Percentiles rank a stretch among this genome's conserved stretches.
These are phyloP conservation scores for Hystrix brachyura DNA, from an alignment of 2,113 vertebrate species.

Conservation along the genomic window DNA sequence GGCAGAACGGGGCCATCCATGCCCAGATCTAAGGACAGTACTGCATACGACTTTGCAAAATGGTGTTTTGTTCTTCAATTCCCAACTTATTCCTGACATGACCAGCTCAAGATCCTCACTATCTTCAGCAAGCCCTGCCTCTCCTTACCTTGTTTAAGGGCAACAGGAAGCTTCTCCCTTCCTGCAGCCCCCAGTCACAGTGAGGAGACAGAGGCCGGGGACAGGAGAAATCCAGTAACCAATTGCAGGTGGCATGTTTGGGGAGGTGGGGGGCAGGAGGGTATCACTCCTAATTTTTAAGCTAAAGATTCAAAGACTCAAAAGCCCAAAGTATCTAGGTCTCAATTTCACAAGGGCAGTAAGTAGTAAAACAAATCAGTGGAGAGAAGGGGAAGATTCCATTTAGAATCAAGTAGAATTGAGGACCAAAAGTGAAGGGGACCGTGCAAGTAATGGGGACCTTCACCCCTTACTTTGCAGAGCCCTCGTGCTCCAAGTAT, in stretches of 20 bases:
- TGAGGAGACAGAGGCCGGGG: neutral
- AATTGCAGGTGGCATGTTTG: neutral
- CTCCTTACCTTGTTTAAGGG: neutral
- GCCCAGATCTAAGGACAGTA: neutral
- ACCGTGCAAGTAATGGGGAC: neutral
- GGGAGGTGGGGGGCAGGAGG: neutral
- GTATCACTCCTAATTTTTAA: neutral
- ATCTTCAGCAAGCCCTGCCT: neutral
- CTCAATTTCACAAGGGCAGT: neutral
- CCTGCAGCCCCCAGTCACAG: neutral
- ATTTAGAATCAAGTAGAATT: neutral
- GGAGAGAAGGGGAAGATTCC: neutral
- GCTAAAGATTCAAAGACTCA: neutral
- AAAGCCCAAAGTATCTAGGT: neutral
- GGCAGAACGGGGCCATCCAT: neutral
- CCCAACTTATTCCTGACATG: neutral
- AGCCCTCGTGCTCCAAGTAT: no score
- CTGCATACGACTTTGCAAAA: neutral
- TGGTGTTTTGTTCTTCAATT: neutral
- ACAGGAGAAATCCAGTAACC: neutral
- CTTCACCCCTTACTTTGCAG: neutral
- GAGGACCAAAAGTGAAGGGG: neutral
- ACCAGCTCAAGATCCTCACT: neutral
- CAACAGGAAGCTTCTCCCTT: neutral
- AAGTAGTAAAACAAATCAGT: neutral